phyloP scores from a whole-genome alignment of 1,140 invertebrate genomes.

The Drosophila santomea region DNA sequence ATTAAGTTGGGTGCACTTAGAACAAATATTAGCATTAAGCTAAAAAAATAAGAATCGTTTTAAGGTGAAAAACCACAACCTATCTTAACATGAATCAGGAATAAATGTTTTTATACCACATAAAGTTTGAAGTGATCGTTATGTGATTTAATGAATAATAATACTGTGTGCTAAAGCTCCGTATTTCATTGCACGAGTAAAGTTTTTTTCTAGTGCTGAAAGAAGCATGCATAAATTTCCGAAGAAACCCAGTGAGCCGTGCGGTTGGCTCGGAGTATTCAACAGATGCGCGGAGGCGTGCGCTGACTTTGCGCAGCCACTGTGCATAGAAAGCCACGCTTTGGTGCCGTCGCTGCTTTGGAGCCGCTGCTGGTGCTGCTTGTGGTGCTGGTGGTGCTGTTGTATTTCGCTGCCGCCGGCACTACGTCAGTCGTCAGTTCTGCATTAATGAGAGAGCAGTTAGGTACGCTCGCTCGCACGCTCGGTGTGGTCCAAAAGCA shows the following conservation, averaged over 20 bases:
- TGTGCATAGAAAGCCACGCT: constrained; percentile 78
- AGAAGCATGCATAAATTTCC: constrained; percentile 43
- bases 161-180: not conserved
- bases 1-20: constrained; percentile 26
- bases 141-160: no score
- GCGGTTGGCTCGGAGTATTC: constrained; percentile 11
- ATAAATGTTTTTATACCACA: no score
- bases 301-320: constrained; percentile 67
- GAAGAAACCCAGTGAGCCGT: constrained; percentile 44
- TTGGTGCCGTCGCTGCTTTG: constrained; percentile 49
- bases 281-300: constrained; percentile 18
- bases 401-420: constrained; percentile 37
- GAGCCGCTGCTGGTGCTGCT: constrained; percentile 16
- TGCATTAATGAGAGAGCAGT: constrained; percentile 84
- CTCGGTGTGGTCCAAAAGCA: constrained; percentile 61
- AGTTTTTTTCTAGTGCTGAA: not conserved
- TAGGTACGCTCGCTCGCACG: constrained; percentile 76
- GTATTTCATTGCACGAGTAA: not conserved
- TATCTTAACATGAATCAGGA: no score
- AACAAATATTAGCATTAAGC: not conserved
- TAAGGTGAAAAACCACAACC: no score
- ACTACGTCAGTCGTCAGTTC: constrained; percentile 71
- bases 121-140: no score
- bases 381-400: constrained; percentile 6
- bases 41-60: not conserved